Base-by-base conservation (phyloP, 1,140 invertebrate genomes). In the Telenomus remus region DNA sequence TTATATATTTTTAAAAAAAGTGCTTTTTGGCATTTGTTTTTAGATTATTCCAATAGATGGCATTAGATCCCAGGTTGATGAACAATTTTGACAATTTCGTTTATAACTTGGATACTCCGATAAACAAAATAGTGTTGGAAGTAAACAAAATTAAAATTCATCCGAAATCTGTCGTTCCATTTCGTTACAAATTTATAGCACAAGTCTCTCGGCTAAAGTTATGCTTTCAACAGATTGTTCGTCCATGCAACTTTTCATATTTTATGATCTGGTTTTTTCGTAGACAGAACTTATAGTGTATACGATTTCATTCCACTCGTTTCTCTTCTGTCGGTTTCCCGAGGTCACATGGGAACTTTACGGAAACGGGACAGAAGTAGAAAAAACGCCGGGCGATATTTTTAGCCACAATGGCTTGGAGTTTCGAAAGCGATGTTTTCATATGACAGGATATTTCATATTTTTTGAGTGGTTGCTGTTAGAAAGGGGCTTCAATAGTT, bases 321-420 rank as follows among this genome's bases (percentile, higher is more conserved):
- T 57, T 75, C 42, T 33, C 60, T 76, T 72, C 66, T 27, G 54
- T 56, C 27, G 27, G 46, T 49, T 57, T 55, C 49, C 47, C 13
- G 42, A 73, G 16, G 69, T 72, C 65, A 51, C 53, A 65, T 51
- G 51, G 64, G 43, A 75, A 49, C 47, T 48, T 27, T 9, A 60
- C 44, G 68, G 11, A 64, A 50, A 37, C 56, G 54, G 54, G 49
- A 47, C 49, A 71, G 64, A 49, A 50, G 61, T 33, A 70, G 53
- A 55, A 42, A 68, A 78, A 60, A 19, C 13, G 6, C 2, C 46
- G 35, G 19, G 8, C 44, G 19, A 46, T 64, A 51, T 49, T 70
- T 70, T 76, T 76, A 70, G 14, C 33, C 12, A 60, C 70, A 77
- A 78, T 63, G 68, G 35, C 63, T 76, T 65, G 55, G 76, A 68